These are phyloP conservation scores for Crossaster papposus DNA, from an alignment of 53 echinoderm and acorn worm species.

Conservation along the genomic window DNA sequence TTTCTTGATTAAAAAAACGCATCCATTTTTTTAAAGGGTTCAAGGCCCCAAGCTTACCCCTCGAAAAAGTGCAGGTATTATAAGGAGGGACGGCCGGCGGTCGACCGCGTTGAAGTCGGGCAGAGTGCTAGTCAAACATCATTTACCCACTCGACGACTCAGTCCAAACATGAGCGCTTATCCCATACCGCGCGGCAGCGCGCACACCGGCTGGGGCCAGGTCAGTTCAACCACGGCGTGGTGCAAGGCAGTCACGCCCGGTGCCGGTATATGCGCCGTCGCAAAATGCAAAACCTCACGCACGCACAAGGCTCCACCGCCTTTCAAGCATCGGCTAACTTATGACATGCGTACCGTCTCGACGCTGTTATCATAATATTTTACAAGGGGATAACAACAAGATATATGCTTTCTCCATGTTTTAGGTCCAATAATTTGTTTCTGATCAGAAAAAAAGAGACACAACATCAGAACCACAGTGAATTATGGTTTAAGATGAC, in stretches of 20 bases:
- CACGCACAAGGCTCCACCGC: background rate
- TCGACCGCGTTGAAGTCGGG: slow-evolving; percentile 27
- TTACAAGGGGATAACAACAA: slow-evolving; percentile 4
- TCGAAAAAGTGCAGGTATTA: slow-evolving; percentile 43
- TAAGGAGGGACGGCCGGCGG: background rate
- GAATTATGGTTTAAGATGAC: background rate
- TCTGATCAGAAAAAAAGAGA: background rate
- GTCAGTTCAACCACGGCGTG: background rate
- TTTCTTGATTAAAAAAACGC: slow-evolving; percentile 25
- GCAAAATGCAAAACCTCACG: background rate
- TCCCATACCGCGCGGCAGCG: background rate
- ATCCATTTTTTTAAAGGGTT: slow-evolving; percentile 40
- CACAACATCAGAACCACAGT: background rate
- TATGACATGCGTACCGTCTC: background rate
- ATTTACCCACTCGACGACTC: slow-evolving; percentile 43
- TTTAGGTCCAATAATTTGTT: background rate
- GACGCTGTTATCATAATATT: slow-evolving; percentile 15
- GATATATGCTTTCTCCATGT: background rate
- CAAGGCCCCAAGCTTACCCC: slow-evolving; percentile 46
- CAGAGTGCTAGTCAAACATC: slow-evolving; percentile 59
- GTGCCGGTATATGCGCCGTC: background rate
- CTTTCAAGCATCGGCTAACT: background rate
- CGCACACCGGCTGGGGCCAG: background rate
- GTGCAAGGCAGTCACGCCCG: slow-evolving; percentile 9
- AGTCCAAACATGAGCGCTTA: slow-evolving; percentile 47